Base-by-base conservation (phyloP, 2,888 invertebrate species). In the Ptychoptera contaminata region DNA sequence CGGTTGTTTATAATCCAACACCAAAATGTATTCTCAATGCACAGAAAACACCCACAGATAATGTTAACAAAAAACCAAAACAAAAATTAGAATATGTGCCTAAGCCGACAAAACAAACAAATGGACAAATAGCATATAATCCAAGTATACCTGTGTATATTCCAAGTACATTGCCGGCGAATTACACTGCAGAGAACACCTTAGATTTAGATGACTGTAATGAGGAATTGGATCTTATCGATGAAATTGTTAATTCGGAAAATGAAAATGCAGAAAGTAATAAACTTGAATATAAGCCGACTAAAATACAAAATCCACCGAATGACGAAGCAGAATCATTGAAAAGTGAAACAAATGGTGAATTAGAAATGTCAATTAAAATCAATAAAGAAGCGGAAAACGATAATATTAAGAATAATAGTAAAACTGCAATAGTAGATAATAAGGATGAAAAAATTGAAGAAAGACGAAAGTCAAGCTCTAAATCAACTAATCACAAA, bases 31-130 rank as follows among this genome's bases (percentile, higher is more conserved):
- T 63, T 1, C 48, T 64, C 23, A 49, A 47, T 8, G 30, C 30
- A 16, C 30, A 32, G 5, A 41, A 43, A 31, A 6, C 51, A 16
- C 42, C 46, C 14, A 42, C 53, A 14, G 49, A 55, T 8, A 29
- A 31, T 10, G 12, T 14, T n/a, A 9, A 40, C 2, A 16, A 8
- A 1, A 51, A 51, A 7, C 62, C 60, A 45, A 58, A 59, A 29
- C 52, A 53, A 1, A 62, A 60, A 40, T 49, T 66, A 23, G 66
- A 66, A 50, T 66, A 66, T 49, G 57, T 61, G 16, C 50, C 50
- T 2, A 37, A 46, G 43, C 65, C 65, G 0, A 62, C 59, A n/a
- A 59, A 63, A 40, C 63, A 63, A 6, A 61, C 54, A 9, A 52
- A 64, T 2, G 57, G 62, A 53, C 60, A 62, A 2, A 57, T 56